A percentile compares a stretch with the other conserved stretches of the same genome.
These are phyloP conservation scores for Pemphredon lugubris DNA, from an alignment of 2,888 invertebrate species.

Conservation along the genomic window DNA sequence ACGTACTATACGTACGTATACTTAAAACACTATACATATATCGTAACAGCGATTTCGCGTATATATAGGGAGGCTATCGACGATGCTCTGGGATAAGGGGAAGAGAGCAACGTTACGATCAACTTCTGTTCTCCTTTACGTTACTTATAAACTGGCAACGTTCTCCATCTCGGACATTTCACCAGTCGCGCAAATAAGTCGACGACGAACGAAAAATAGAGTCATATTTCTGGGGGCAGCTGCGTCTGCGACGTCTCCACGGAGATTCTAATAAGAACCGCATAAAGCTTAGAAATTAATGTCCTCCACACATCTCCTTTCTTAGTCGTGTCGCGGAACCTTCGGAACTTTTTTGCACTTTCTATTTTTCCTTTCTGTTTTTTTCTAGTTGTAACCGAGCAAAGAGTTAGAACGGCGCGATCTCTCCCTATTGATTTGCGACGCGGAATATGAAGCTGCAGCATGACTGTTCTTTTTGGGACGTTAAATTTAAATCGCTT, in stretches of 20 bases:
- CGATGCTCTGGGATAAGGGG: background rate
- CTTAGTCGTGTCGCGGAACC: constrained; percentile 34
- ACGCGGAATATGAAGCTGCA: constrained; percentile 47
- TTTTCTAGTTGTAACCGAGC: too few relatives aligned
- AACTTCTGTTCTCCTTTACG: constrained; percentile 26
- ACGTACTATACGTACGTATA: background rate
- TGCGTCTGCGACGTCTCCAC: constrained; percentile 61
- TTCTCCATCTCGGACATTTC: constrained; percentile 47
- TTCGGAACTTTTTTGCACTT: constrained; percentile 40
- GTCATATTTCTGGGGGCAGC: constrained; percentile 72
- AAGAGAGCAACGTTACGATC: constrained; percentile 30
- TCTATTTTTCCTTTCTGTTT: constrained; percentile 16
- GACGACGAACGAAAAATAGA: constrained; percentile 71
- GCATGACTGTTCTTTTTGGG: constrained; percentile 13
- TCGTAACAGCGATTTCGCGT: too few relatives aligned
- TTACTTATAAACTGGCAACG: constrained; percentile 43
- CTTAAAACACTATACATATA: too few relatives aligned
- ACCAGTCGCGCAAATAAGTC: constrained; percentile 69
- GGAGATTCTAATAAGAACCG: constrained; percentile 74
- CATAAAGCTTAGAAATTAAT: constrained; percentile 74
- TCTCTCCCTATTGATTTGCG: constrained; percentile 60
- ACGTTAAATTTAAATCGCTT: constrained; percentile 35
- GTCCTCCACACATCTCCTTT: constrained; percentile 52
- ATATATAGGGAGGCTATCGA: background rate
- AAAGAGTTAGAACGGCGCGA: constrained; percentile 52